Evolutionary conservation across 2,797 vertebrate species (phyloP), one percentile per base, ranked within the genome.

Genomic region (Melanotaenia parkinsoni): DNA sequence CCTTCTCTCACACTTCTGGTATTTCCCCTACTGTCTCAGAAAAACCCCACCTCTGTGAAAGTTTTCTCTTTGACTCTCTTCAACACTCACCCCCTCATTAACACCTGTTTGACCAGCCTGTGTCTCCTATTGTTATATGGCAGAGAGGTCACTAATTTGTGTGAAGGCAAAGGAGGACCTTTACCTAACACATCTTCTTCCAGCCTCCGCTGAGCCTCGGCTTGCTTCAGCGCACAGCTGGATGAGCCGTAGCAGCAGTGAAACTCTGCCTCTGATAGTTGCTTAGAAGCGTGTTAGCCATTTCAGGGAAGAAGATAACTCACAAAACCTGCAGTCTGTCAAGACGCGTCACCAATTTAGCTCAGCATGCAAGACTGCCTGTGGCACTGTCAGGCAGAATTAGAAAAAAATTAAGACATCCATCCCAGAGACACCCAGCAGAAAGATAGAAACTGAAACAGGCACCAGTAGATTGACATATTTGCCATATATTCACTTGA

Each of bases 371-470:
- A 56, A 85, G 83, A 91, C 76, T 59, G 90, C 92, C 91, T 58
- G 73, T 92, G 92, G 92, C 90, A 89, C 91, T 92, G 93, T 93
- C 94, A 93, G 74, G 85, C 86, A 22, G 92, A 94, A 93, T 94
- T 94, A 93, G 86, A 92, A 92, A 91, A 91, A 92, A 93, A 95
- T 93, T 86, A 93, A 94, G 89, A 92, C 91, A 92, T 94, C 88
- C 89, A 91, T 93, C 89, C 85, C 73, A 53, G 84, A 85, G 89
- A 91, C 89, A 89, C 75, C 80, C 77, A 75, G 82, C 33, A 76
- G 82, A 74, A 75, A 85, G 82, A 85, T 30, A 80, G 90, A 88
- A 77, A 57, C 60, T 67, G 78, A 81, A 84, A 88, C 85, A 82
- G 90, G 71, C 81, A 76, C 74, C 67, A 32, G 82, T 79, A 76